Evolutionary conservation across 2,888 invertebrate genomes (phyloP).

Genomic region (Cecidostiba fungosa): DNA sequence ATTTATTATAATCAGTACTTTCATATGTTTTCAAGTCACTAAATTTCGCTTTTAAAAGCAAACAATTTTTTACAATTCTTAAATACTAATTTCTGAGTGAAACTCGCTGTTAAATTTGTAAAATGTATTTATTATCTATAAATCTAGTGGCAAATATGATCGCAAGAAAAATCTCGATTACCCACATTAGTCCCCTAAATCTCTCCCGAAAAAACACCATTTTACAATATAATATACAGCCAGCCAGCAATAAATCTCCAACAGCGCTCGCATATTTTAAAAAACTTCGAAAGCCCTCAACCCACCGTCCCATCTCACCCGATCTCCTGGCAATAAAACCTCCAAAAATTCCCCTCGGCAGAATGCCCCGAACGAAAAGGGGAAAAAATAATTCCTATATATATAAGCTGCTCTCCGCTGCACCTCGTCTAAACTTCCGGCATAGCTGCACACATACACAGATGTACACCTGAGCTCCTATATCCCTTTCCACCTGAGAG

Average conservation of each 20-base stretch:
- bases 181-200: too few relatives aligned
- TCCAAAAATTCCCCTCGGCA: background rate
- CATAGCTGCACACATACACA: background rate
- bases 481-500: slow-evolving; percentile 6
- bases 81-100: too few relatives aligned
- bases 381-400: background rate
- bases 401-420: background rate
- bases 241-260: background rate
- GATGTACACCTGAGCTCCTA: background rate
- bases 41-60: too few relatives aligned
- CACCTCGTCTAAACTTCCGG: slow-evolving; percentile 21
- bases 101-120: too few relatives aligned
- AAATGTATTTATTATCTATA: too few relatives aligned
- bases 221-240: background rate
- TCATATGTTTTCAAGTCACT: too few relatives aligned
- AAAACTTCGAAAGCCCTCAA: background rate
- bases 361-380: background rate
- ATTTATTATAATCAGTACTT: too few relatives aligned
- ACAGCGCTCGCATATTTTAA: background rate
- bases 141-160: too few relatives aligned
- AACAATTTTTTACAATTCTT: too few relatives aligned
- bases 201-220: background rate
- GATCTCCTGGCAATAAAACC: background rate
- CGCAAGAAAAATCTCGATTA: too few relatives aligned
- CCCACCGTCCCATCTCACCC: background rate